phyloP scores from a whole-genome alignment of 2,113 vertebrate genomes.

The Oostethus manadensis region DNA sequence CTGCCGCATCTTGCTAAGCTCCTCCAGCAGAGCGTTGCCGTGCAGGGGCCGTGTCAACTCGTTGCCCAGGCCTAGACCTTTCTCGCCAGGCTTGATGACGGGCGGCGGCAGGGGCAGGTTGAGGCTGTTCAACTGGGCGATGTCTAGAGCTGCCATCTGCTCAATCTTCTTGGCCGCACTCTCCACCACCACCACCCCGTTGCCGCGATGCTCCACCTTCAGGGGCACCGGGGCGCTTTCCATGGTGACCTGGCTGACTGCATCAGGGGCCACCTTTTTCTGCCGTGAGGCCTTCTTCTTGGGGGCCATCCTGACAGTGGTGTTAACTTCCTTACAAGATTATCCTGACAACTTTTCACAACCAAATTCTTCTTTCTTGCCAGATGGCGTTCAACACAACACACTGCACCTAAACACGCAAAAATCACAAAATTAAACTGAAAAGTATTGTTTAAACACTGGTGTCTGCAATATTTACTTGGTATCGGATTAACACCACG shows the following conservation, averaged over 20 bases:
- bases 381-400: constrained; percentile 18
- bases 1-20: constrained; percentile 78
- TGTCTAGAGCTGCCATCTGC: constrained; percentile 73
- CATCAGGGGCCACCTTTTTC: constrained; percentile 58
- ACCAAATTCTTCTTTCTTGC: not conserved
- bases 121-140: constrained; percentile 72
- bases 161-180: constrained; percentile 68
- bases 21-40: constrained; percentile 72
- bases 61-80: constrained; percentile 69
- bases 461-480: no score
- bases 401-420: constrained; percentile 55
- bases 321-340: not conserved
- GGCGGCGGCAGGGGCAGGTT: constrained; percentile 70
- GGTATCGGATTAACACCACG: no score
- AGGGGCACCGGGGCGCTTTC: constrained; percentile 19
- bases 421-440: no score
- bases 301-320: constrained; percentile 67
- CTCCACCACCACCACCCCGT: constrained; percentile 61
- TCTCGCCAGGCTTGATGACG: constrained; percentile 70
- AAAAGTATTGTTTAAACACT: no score
- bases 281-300: constrained; percentile 77
- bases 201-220: constrained; percentile 49
- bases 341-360: constrained; percentile 1
- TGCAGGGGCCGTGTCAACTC: constrained; percentile 70
- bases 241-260: constrained; percentile 31